These are phyloP conservation scores for Ephydatia muelleri DNA, from an alignment of 37 sponge, comb jelly and placozoan species.

Conservation along the genomic window DNA sequence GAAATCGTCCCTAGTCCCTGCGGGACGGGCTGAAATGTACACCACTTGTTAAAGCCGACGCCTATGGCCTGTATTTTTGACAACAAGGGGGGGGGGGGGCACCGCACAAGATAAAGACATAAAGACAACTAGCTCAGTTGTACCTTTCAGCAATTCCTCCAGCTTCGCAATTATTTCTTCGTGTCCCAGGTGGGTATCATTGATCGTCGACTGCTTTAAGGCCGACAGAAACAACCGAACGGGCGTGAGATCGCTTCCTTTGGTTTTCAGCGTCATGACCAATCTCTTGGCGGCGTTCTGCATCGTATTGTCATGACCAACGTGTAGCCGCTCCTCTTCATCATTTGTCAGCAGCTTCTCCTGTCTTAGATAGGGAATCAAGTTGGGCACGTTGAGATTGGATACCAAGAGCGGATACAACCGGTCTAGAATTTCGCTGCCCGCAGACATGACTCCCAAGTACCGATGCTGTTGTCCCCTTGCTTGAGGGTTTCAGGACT, in stretches of 20 bases:
- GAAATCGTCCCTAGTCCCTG: too few species aligned
- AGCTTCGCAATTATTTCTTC: neutral
- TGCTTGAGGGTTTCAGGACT: too few species aligned
- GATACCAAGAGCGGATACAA: neutral
- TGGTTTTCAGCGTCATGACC: neutral
- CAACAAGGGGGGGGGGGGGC: too few species aligned
- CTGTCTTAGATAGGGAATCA: neutral
- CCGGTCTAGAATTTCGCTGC: neutral
- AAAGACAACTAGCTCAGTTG: neutral
- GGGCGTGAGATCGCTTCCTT: neutral
- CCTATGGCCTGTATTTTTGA: too few species aligned
- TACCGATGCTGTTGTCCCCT: too few species aligned
- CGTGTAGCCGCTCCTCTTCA: neutral
- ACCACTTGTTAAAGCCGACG: too few species aligned
- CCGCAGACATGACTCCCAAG: neutral
- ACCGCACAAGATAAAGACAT: neutral
- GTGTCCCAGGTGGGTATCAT: constrained; percentile 1
- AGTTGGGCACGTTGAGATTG: neutral
- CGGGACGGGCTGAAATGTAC: too few species aligned
- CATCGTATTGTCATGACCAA: neutral
- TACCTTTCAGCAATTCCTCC: neutral
- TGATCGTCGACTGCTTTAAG: neutral
- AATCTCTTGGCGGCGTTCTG: neutral
- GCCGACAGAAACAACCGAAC: neutral
- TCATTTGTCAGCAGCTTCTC: neutral